Evolutionary conservation across 2,113 vertebrate genomes (phyloP), one percentile per base, ranked within the genome.

Genomic region (Callocephalon fimbriatum): DNA sequence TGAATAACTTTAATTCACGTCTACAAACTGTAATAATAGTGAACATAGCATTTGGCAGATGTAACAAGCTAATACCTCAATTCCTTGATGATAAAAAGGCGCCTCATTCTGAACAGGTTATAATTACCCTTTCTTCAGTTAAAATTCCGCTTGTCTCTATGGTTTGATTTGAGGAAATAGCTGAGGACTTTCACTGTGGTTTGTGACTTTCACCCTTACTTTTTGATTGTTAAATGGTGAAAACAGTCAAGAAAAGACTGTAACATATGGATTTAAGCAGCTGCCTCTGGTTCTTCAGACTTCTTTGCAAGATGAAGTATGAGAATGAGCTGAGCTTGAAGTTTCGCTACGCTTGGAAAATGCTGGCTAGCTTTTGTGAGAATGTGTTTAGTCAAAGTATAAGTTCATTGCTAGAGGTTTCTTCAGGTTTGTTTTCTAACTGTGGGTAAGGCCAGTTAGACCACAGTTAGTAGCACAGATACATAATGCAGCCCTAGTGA

Each of bases 331-430:
- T 51, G 59, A 75, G 37, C 53, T 27, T 77, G 38, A 18, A n/a
- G 20, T 65, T 70, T 47, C 77, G 53, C 47, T 66, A 15, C 15
- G 6, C 54, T 44, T 77, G 47, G 38, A 32, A n/a, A 38, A 70
- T 74, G 26, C 59, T 23, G 26, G 18, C 27, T 45, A 38, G 21
- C 56, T 75, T 90, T 56, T 86, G 54, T 65, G 67, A 71, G 35
- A 47, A 53, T 1, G 0, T 21, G 22, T 47, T 82, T 58, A 59
- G 61, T 42, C 6, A 0, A 38, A 62, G 31, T 45, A 0, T 8
- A 25, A 20, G 22, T 59, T 63, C 0, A 0, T 70, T 29, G 32
- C 38, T 84, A 35, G 35, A 59, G 51, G 7, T 54, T 68, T 66
- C 62, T 48, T 53, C 0, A 3, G 14, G 21, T 47, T 78, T 67